These are phyloP conservation scores for Trichomalopsis sarcophagae DNA, from an alignment of 1,140 invertebrate genomes.

Conservation along the genomic window DNA sequence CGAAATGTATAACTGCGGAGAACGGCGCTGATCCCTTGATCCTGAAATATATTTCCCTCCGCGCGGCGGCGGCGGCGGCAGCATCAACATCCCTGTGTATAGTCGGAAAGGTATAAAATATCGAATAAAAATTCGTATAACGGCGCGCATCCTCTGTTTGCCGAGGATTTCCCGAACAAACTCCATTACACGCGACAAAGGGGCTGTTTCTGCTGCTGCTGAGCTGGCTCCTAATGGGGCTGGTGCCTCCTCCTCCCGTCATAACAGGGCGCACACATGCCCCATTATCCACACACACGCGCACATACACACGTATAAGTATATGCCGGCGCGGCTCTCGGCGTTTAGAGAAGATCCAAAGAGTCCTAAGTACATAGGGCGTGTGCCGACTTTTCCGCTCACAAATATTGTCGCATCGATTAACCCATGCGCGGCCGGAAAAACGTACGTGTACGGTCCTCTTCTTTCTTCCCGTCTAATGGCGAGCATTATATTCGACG, in stretches of 20 bases:
- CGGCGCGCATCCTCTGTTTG: background rate
- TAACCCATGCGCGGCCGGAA: slow-evolving; percentile 53
- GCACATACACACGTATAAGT: too few species aligned
- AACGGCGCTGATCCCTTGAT: background rate
- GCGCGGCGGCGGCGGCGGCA: too few species aligned
- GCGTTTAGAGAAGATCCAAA: background rate
- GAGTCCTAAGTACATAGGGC: slow-evolving; percentile 67
- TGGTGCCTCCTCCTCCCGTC: background rate
- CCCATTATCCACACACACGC: background rate
- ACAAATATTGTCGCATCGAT: slow-evolving; percentile 71
- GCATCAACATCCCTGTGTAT: too few species aligned
- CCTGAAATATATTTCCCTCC: background rate
- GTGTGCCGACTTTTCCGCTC: slow-evolving; percentile 57
- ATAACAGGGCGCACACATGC: background rate
- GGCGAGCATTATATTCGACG: background rate
- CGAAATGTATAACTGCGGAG: too few species aligned
- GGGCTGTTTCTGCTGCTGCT: background rate
- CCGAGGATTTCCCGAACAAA: background rate
- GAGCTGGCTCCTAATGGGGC: background rate
- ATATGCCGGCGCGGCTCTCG: background rate
- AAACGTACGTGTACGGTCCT: background rate
- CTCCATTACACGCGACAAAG: slow-evolving; percentile 3
- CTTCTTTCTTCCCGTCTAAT: background rate
- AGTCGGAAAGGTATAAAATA: background rate
- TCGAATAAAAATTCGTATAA: background rate